Conservation (phyloP, 2,888 invertebrate species). For the Phaedon cochleariae region DNA sequence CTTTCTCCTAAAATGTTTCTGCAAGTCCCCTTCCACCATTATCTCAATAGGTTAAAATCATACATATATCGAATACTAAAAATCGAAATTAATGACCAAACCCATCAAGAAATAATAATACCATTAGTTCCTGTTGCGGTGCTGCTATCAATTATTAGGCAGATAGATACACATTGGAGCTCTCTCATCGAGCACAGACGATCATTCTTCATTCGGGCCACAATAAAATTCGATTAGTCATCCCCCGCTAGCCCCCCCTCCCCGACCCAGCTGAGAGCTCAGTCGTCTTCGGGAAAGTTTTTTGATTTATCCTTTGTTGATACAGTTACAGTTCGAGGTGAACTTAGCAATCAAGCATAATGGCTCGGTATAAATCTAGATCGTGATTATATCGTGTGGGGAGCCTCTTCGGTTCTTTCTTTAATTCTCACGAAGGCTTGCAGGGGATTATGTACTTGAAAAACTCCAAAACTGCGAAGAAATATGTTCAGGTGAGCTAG, state of each 20-base stretch:
- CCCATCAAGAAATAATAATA: neutral
- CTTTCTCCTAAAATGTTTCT: no score
- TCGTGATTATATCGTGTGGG: neutral
- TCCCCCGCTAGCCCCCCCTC: neutral
- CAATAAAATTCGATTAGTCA: conserved; percentile 40
- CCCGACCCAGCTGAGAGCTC: neutral
- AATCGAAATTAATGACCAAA: neutral
- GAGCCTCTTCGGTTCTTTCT: neutral
- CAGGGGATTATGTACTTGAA: neutral
- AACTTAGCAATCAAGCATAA: conserved; percentile 1
- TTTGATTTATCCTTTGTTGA: neutral
- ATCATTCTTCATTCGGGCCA: conserved; percentile 37
- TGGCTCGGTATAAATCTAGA: neutral
- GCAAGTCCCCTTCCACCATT: no score
- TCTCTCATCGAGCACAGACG: neutral
- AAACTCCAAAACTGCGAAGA: no score
- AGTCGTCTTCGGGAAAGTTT: conserved; percentile 1
- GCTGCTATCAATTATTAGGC: neutral
- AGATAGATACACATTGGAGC: neutral
- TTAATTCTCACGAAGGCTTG: neutral
- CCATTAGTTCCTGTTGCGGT: neutral
- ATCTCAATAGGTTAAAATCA: no score
- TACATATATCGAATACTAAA: no score
- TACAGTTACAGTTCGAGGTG: conserved; percentile 2
- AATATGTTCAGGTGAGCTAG: no score